Percentiles rank a stretch among this genome's conserved stretches.
Conservation (phyloP, 2,113 vertebrate species). For the Eurystomus gularis region DNA sequence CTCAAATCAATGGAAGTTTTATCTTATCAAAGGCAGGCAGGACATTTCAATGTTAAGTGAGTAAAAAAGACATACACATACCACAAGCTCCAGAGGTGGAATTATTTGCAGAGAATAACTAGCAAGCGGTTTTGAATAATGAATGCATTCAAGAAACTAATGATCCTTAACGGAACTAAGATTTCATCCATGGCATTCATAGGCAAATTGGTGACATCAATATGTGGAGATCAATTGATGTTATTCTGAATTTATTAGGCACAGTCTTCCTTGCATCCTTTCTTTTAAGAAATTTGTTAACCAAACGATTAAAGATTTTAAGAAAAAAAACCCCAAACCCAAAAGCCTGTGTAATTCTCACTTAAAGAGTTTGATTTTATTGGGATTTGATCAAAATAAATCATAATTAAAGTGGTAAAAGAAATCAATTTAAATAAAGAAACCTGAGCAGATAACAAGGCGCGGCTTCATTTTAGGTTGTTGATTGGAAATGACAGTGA, state of each 20-base stretch:
- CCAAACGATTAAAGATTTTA: background rate
- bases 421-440: background rate
- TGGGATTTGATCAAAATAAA: background rate
- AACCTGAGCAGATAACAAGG: background rate
- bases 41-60: background rate
- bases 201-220: background rate
- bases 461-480: background rate
- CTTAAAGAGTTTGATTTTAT: background rate
- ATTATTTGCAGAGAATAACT: constrained; percentile 4
- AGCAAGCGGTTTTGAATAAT: constrained; percentile 18
- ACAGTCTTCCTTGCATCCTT: background rate
- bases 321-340: background rate
- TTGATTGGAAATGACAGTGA: background rate
- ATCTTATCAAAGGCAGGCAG: background rate
- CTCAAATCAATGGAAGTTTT: background rate
- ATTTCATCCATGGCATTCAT: background rate
- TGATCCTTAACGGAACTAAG: background rate
- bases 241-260: background rate
- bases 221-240: background rate
- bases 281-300: background rate
- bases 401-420: background rate
- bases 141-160: constrained; percentile 1
- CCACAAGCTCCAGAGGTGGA: background rate
- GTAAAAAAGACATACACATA: background rate
- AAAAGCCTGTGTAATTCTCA: background rate